phyloP scores from a whole-genome alignment of 2,888 invertebrate species.

The Hypomecis atomaria region DNA sequence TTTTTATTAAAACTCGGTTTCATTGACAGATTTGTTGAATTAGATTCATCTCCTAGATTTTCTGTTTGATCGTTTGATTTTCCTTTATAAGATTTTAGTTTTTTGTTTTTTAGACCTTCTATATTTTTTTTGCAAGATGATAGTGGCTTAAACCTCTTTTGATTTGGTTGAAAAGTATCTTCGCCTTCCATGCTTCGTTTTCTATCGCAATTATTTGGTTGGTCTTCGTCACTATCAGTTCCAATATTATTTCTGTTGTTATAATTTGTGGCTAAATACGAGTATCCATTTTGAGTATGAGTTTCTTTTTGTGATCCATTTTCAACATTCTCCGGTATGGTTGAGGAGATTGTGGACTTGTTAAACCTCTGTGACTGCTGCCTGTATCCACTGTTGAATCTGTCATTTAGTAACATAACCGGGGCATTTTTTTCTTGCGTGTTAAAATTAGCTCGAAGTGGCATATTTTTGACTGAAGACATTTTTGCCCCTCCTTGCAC shows the following conservation, averaged over 20 bases:
- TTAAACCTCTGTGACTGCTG: constrained; percentile 70
- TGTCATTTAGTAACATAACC: constrained; percentile 54
- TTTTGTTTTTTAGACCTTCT: constrained; percentile 17
- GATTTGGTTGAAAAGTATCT: constrained; percentile 42
- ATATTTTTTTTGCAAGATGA: constrained; percentile 46
- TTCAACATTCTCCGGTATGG: constrained; percentile 50
- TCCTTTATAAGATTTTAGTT: constrained; percentile 28
- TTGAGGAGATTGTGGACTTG: constrained; percentile 49
- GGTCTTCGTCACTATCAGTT: constrained; percentile 52
- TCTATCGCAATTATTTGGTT: constrained; percentile 23
- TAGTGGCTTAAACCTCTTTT: constrained; percentile 53
- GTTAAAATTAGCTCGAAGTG: constrained; percentile 33
- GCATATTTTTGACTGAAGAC: constrained; percentile 15
- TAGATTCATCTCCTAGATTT: constrained; percentile 35
- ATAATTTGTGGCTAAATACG: constrained; percentile 13
- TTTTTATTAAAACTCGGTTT: constrained; percentile 76
- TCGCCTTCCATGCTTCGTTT: constrained; percentile 53
- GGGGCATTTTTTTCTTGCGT: constrained; percentile 26
- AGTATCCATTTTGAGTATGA: constrained; percentile 22
- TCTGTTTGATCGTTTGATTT: constrained; percentile 48
- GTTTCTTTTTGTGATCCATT: constrained; percentile 31
- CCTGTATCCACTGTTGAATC: constrained; percentile 60
- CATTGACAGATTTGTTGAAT: constrained; percentile 60
- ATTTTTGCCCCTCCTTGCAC: constrained; percentile 8
- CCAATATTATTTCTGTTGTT: constrained; percentile 25